phyloP scores from a whole-genome alignment of 2,113 vertebrate genomes.

The Epinephelus moara region DNA sequence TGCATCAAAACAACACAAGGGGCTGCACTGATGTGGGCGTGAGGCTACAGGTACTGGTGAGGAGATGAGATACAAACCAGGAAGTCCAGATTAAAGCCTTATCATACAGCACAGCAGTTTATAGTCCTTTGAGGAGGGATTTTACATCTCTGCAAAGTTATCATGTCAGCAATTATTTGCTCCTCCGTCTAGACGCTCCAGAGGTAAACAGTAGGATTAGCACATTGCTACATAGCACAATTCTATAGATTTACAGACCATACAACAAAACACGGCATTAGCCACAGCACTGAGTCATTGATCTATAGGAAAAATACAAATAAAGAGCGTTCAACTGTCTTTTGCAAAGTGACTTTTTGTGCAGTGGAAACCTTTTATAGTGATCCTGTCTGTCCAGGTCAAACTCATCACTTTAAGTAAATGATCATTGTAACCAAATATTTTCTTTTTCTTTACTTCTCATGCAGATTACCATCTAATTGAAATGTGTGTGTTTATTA shows the following conservation, averaged over 20 bases:
- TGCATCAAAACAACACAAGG: slow-evolving; percentile 54
- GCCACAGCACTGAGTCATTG: background rate
- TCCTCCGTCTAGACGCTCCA: slow-evolving; percentile 13
- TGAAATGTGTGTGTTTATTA: no score
- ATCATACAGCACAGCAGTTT: slow-evolving; percentile 39
- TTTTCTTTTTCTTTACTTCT: no score
- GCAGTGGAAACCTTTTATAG: no score
- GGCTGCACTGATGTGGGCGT: slow-evolving; percentile 40
- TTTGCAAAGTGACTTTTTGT: background rate
- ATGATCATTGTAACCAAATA: no score
- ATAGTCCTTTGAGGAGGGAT: slow-evolving; percentile 41
- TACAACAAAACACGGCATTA: background rate
- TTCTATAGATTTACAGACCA: background rate
- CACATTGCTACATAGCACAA: background rate
- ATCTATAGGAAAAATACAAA: background rate
- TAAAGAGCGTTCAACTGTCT: background rate
- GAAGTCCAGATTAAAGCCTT: slow-evolving; percentile 35
- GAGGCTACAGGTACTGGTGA: slow-evolving; percentile 51
- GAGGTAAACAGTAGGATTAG: slow-evolving; percentile 25
- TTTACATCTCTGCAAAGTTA: slow-evolving; percentile 44
- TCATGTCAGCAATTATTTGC: slow-evolving; percentile 34
- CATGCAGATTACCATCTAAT: no score
- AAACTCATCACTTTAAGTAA: no score
- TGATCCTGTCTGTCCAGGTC: no score
- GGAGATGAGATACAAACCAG: slow-evolving; percentile 50